Base-by-base conservation (phyloP, 1,140 invertebrate species). In the Nautilus pompilius region DNA sequence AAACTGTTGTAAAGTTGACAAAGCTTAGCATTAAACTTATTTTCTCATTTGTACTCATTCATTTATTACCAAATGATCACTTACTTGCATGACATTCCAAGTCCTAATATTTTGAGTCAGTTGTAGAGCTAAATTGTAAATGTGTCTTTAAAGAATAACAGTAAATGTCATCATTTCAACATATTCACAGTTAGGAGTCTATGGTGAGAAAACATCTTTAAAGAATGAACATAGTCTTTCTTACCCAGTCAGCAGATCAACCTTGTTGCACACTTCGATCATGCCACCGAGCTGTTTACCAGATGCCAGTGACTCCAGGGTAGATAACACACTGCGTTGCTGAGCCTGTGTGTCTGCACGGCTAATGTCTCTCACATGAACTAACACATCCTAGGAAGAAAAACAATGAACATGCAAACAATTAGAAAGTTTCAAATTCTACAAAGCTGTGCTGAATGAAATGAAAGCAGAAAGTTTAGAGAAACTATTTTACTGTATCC, bases 251-350 rank as follows among this genome's bases (percentile, higher is more conserved):
- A 76, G 17, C 54, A 79, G 60, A 83, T 94, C 93, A 61, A 87
- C 84, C 85, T 96, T 96, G 81, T 95, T 96, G 45, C 87, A 90
- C 5, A 95, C 90, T 69, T 88, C 87, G 28, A 96, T 88, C 62
- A 95, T 86, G 29, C 85, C 86, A 46, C 87, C 73, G 34, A 88
- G 57, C 22, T 88, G 74, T 55, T 85, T 68, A 46, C 82, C 70
- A 26, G 84, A 76, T 45, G 89, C 71, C 67, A 95, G 81, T 13
- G 80, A 74, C 56, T 85, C 63, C 10, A 96, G 78, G 0, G 90
- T 93, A 46, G 86, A 67, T 8, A 88, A 67, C 0, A 96, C 92
- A 72, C 90, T 90, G 26, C 87, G 76, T 56, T 87, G 83, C 81
- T 96, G 93, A 20, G 86, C 86, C 53, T 77, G 65, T 65, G 83